These are phyloP conservation scores for Dufourea novaeangliae DNA, from an alignment of 1,140 invertebrate genomes.

Conservation along the genomic window DNA sequence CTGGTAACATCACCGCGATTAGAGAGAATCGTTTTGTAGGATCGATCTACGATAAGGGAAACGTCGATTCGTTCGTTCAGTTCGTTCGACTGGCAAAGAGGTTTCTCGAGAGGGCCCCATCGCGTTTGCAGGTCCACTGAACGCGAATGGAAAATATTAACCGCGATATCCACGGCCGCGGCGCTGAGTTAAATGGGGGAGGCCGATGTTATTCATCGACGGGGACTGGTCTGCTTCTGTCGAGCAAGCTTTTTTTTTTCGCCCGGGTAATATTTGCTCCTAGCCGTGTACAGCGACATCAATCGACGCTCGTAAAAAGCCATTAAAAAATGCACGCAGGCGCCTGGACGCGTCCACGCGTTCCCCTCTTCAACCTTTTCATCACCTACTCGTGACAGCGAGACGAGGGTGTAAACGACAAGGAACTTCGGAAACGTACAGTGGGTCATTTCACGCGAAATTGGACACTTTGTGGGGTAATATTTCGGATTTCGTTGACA, in stretches of 20 bases:
- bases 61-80: no score
- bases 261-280: constrained; percentile 33
- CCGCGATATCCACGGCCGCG: not conserved
- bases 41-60: no score
- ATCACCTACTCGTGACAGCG: no score
- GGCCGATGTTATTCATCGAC: constrained; percentile 27
- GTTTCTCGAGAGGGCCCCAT: not conserved
- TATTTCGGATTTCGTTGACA: no score
- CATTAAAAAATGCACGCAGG: constrained; percentile 59
- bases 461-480: no score
- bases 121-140: not conserved
- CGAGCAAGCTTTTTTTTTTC: not conserved
- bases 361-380: not conserved
- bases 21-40: no score
- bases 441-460: no score
- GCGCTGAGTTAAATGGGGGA: not conserved
- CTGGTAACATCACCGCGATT: no score
- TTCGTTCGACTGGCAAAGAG: not conserved
- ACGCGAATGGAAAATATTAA: constrained; percentile 2
- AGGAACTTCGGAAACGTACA: not conserved
- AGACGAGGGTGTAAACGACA: not conserved
- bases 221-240: not conserved
- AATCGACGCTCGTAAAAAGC: constrained; percentile 53
- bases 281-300: constrained; percentile 40
- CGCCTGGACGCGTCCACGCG: not conserved